Base-by-base conservation (phyloP, 2,797 vertebrate species). In the Halcyon leucocephala region DNA sequence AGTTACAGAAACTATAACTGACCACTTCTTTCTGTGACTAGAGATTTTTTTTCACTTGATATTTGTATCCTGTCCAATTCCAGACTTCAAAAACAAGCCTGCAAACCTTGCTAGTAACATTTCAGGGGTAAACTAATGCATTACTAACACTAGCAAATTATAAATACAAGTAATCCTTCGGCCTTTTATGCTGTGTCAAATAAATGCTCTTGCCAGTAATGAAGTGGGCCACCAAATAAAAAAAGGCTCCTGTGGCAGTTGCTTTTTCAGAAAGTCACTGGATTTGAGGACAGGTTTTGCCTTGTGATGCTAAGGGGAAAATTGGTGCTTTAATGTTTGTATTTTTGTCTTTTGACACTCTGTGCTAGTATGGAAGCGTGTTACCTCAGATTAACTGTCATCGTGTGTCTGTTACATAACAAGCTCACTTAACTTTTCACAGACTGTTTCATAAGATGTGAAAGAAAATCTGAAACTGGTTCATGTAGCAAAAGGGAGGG, bases 1-100 rank as follows among this genome's bases (percentile, higher is more conserved):
- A 35, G 37, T 6, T 41, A 0, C 17, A 25, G 35, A 42, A 29
- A 18, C 44, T 29, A 0, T 17, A n/a, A 39, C 2, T 83, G 37
- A 52, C 19, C 6, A 0, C 35, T 58, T 6, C 26, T 79, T 33
- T 51, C 9, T 73, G 28, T 44, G 28, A 20, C 28, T 48, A 17
- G 35, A 60, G 26, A 8, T 39, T 82, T 83, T 41, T 41, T 39
- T 77, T 22, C 2, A 1, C 42, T 24, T 41, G 14, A 13, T 33
- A 33, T 33, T 37, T 71, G 10, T 58, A 31, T 33, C 15, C 14
- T 84, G 26, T 74, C 28, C 26, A 35, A 0, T 33, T 73, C 11
- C 25, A 77, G 9, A 46, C 61, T 51, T 58, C 10, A 37, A 41
- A 78, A 79, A 6, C 33, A 37, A 41, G 28, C 11, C 42, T 71